Conservation (phyloP, 1,140 invertebrate genomes). For the Dreissena rostriformis region DNA sequence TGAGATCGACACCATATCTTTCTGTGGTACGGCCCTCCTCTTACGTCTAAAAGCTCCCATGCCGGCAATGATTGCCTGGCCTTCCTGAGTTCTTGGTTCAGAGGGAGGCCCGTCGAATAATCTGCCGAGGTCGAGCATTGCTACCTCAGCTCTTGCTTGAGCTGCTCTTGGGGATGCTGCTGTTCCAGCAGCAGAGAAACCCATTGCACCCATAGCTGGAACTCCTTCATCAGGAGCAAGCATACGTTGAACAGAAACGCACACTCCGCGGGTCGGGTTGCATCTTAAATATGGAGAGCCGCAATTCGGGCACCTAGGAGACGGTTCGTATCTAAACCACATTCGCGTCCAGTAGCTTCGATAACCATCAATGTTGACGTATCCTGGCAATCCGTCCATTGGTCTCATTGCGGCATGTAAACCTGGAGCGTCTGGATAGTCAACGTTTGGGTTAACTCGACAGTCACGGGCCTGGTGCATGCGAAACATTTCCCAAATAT, state of each 20-base stretch:
- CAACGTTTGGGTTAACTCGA: slow-evolving; percentile 33
- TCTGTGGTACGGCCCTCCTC: not conserved
- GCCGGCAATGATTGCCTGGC: not conserved
- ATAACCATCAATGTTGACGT: no score
- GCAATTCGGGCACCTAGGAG: slow-evolving; percentile 44
- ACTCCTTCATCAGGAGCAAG: not conserved
- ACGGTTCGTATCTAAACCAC: slow-evolving; percentile 46
- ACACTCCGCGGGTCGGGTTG: slow-evolving; percentile 2
- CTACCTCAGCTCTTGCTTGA: slow-evolving; percentile 2
- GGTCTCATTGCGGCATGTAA: slow-evolving; percentile 13
- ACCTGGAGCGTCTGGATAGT: slow-evolving; percentile 32
- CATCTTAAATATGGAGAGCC: no score
- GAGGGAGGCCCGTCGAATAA: slow-evolving; percentile 35
- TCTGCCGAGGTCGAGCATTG: slow-evolving; percentile 18
- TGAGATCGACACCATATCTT: not conserved
- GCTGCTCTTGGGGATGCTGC: not conserved
- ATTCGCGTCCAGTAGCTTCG: slow-evolving; percentile 53
- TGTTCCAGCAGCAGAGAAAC: not conserved
- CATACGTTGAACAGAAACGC: slow-evolving; percentile 20
- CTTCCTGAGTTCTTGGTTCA: slow-evolving; percentile 40
- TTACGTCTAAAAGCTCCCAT: not conserved
- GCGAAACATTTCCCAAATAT: no score
- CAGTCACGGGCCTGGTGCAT: slow-evolving; percentile 30
- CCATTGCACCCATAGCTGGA: not conserved
- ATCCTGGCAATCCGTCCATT: slow-evolving; percentile 49